Evolutionary conservation across 2,888 invertebrate genomes (phyloP), one percentile per base, ranked within the genome.

Genomic region (Ophion costatus): DNA sequence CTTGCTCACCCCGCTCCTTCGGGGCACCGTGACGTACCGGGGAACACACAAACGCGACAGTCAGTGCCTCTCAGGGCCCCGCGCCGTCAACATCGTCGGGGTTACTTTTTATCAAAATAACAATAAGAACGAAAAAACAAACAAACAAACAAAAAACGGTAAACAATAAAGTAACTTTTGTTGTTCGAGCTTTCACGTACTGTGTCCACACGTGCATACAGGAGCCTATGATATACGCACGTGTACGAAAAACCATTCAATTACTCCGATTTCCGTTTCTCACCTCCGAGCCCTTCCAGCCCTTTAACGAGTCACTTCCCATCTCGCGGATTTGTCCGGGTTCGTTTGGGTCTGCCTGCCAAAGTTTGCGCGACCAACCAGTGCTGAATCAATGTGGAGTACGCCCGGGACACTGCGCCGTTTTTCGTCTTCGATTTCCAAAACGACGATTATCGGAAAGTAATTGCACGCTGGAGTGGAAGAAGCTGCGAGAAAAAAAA

Each of bases 31-130:
- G 77, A 78, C 74, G 84, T 71, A 71, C 82, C 66, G 82, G 80
- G 74, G 79, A 88, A 87, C 83, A 74, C 71, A 71, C 66, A 33
- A 64, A 61, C 88, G 80, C 87, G 88, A 78, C 89, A 89, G 91
- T 91, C 91, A 93, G 93, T 93, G 93, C 91, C 93, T 92, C 91
- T 88, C 89, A 88, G 89, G 92, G 92, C 91, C 91, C 91, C 92
- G 92, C 89, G 91, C 88, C 89, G 92, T 91, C 89, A 91, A 90
- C 89, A 86, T 92, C 87, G 88, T 87, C 87, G 88, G 88, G 88
- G 88, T 87, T 86, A 75, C 74, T 86, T 74, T 75, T 67, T 73
- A 78, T 85, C 56, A 22, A 64, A 71, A 64, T 57, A 66, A 73
- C 42, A 73, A 82, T 51, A 66, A 57, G n/a, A 61, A 51, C 42